Conservation (phyloP, 1,140 invertebrate genomes). For the Myzus persicae region DNA sequence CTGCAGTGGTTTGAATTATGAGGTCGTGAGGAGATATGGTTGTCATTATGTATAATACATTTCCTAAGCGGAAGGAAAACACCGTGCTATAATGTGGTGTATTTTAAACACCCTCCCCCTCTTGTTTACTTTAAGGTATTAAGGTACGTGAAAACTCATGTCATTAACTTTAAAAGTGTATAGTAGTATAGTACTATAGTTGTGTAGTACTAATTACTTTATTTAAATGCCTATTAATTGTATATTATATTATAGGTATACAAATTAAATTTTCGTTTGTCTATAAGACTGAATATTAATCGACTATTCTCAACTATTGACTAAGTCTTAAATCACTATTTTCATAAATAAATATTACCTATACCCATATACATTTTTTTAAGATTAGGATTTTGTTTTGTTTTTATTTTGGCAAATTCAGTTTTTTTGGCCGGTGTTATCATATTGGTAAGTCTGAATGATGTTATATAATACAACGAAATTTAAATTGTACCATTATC, state of each 20-base stretch:
- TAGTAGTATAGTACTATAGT: too few species aligned
- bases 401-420: conserved; percentile 46
- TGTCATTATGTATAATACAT: background rate
- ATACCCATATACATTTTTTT: conserved; percentile 5
- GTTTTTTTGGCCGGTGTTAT: conserved; percentile 49
- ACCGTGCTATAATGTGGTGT: background rate
- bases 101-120: background rate
- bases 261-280: background rate
- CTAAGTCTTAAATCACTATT: background rate
- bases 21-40: background rate
- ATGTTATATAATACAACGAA: background rate
- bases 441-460: conserved; percentile 42
- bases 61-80: too few species aligned
- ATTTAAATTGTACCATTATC: background rate
- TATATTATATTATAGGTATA: background rate
- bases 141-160: background rate
- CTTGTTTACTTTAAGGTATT: too few species aligned
- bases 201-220: too few species aligned
- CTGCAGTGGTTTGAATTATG: background rate
- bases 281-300: background rate
- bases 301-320: too few species aligned
- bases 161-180: background rate
- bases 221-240: too few species aligned
- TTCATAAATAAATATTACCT: background rate
- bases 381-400: conserved; percentile 46